phyloP scores from a whole-genome alignment of 2,888 invertebrate species.

The Drosophila suboccidentalis region DNA sequence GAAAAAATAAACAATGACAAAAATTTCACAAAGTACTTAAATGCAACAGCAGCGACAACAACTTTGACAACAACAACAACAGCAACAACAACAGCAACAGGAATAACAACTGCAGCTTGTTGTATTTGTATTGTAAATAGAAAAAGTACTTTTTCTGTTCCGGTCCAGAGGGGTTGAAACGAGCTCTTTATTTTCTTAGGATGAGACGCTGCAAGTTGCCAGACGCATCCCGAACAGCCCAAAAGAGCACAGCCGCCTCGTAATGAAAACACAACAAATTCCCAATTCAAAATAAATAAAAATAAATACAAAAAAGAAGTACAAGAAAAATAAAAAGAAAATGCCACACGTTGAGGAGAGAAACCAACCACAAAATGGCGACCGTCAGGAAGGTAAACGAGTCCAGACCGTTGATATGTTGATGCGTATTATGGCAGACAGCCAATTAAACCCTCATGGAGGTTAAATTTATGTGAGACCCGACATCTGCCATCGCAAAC shows the following conservation, averaged over 20 bases:
- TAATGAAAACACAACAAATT: slow-evolving; percentile 77
- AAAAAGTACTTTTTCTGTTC: slow-evolving; percentile 40
- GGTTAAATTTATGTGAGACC: slow-evolving; percentile 72
- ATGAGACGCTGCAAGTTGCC: slow-evolving; percentile 36
- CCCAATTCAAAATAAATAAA: slow-evolving; percentile 74
- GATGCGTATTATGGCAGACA: slow-evolving; percentile 65
- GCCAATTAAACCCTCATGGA: slow-evolving; percentile 73
- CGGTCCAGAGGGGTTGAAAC: slow-evolving; percentile 54
- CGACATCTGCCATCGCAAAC: slow-evolving; percentile 58
- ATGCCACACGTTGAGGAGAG: slow-evolving; percentile 54
- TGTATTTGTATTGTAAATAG: slow-evolving; percentile 48
- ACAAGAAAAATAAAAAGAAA: slow-evolving; percentile 36
- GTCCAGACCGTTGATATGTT: slow-evolving; percentile 51
- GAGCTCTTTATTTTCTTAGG: slow-evolving; percentile 63
- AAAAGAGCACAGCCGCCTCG: slow-evolving; percentile 32
- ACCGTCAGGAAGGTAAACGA: slow-evolving; percentile 51
- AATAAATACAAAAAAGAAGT: slow-evolving; percentile 27
- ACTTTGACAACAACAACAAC: slow-evolving; percentile 22
- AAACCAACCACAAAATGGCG: slow-evolving; percentile 43
- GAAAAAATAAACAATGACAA: slow-evolving; percentile 78
- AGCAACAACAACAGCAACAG: slow-evolving; percentile 18
- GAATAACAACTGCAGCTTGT: slow-evolving; percentile 73
- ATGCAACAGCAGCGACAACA: slow-evolving; percentile 57
- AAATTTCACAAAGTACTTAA: slow-evolving; percentile 76
- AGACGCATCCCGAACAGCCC: slow-evolving; percentile 20